Conservation (phyloP, 2,797 vertebrate genomes). For the Melanotaenia pygmaea region DNA sequence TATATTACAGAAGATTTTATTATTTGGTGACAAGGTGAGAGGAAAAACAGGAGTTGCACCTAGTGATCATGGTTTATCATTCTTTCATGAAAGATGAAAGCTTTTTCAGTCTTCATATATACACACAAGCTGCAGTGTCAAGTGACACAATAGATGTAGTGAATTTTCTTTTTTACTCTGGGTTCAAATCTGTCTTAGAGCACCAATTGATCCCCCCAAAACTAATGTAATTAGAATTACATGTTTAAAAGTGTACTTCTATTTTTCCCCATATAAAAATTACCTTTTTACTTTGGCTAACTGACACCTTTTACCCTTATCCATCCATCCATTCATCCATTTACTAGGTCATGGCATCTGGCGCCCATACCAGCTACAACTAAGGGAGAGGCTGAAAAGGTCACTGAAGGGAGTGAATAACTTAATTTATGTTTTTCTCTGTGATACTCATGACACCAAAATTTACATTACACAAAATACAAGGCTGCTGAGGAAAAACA, state of each 20-base stretch:
- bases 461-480: background rate
- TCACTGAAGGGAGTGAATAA: background rate
- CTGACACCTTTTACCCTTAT: too few relatives aligned
- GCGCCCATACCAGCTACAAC: too few relatives aligned
- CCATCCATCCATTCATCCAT: too few relatives aligned
- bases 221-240: too few relatives aligned
- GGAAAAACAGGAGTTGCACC: conserved; percentile 2
- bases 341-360: too few relatives aligned
- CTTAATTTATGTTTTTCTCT: background rate
- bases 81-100: conserved; percentile 4
- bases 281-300: too few relatives aligned
- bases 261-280: too few relatives aligned
- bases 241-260: too few relatives aligned
- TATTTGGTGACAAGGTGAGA: background rate
- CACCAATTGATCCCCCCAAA: too few relatives aligned
- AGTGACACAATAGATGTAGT: background rate
- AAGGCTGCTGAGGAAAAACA: background rate
- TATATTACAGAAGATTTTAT: background rate
- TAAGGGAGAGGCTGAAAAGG: too few relatives aligned
- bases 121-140: conserved; percentile 2
- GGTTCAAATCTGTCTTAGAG: background rate
- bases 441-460: background rate
- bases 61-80: conserved; percentile 12
- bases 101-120: conserved; percentile 22
- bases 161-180: background rate